phyloP scores from a whole-genome alignment of 2,113 vertebrate genomes.

The Rhodinocichla rosea region DNA sequence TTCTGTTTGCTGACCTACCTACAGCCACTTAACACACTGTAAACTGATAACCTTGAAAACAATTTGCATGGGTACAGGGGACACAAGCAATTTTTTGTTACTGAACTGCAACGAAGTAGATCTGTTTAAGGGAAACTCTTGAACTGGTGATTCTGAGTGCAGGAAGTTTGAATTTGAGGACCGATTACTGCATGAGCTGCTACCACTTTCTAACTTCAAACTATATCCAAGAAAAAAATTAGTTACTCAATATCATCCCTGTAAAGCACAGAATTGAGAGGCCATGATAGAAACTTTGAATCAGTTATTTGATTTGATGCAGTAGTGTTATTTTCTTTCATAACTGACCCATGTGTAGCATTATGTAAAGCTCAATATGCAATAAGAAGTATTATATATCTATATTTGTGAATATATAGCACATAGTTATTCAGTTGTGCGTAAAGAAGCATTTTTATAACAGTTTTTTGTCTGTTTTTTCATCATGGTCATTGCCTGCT shows the following conservation, averaged over 20 bases:
- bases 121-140: neutral
- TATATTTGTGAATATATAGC: neutral
- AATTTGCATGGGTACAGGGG: neutral
- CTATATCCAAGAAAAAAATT: neutral
- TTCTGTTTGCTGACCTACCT: neutral
- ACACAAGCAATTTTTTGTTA: neutral
- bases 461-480: neutral
- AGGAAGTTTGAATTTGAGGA: neutral
- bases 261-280: neutral
- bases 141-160: neutral
- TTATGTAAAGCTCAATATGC: neutral
- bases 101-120: neutral
- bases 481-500: neutral
- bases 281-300: neutral
- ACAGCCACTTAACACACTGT: neutral
- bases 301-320: neutral
- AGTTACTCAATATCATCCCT: neutral
- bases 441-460: neutral
- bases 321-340: neutral
- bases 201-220: neutral
- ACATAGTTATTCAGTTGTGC: neutral
- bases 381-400: neutral
- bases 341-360: neutral
- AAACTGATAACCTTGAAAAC: neutral
- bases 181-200: neutral